Evolutionary conservation across 2,888 invertebrate species (phyloP).

Genomic region (Oxyscelio sp.): DNA sequence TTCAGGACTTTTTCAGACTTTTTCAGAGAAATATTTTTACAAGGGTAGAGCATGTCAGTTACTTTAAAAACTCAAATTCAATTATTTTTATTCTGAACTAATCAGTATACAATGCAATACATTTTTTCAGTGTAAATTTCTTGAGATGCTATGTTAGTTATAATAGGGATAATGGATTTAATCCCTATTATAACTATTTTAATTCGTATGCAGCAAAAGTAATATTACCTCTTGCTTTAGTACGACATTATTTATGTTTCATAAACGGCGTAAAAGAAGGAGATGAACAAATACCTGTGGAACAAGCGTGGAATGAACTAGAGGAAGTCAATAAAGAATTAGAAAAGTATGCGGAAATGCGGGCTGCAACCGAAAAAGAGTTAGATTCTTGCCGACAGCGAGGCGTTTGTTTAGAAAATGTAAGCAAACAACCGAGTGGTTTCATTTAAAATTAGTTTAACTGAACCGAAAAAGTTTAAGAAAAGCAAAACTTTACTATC

Average conservation of each 20-base stretch:
- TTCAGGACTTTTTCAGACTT: too few relatives aligned
- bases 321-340: slow-evolving; percentile 96
- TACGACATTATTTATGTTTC: slow-evolving; percentile 46
- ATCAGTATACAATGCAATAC: too few relatives aligned
- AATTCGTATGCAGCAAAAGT: too few relatives aligned
- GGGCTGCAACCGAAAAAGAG: slow-evolving; percentile 94
- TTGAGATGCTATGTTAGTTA: too few relatives aligned
- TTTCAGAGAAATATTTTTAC: too few relatives aligned
- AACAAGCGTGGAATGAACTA: slow-evolving; percentile 95
- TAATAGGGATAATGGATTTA: too few relatives aligned
- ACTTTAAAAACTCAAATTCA: too few relatives aligned
- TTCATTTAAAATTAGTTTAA: too few relatives aligned
- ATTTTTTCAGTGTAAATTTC: too few relatives aligned
- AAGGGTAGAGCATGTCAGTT: too few relatives aligned
- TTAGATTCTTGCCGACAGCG: slow-evolving; percentile 94
- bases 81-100: too few relatives aligned
- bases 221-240: slow-evolving; percentile 18
- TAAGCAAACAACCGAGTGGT: slow-evolving; percentile 88
- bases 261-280: slow-evolving; percentile 44
- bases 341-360: slow-evolving; percentile 93
- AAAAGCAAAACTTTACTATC: background rate
- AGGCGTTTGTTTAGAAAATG: slow-evolving; percentile 95
- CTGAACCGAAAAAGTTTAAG: slow-evolving; percentile 20
- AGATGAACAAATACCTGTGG: slow-evolving; percentile 91
- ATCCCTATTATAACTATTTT: too few relatives aligned